Base-by-base conservation (phyloP, 2,888 invertebrate genomes). In the Dicranocentrus wangi region DNA sequence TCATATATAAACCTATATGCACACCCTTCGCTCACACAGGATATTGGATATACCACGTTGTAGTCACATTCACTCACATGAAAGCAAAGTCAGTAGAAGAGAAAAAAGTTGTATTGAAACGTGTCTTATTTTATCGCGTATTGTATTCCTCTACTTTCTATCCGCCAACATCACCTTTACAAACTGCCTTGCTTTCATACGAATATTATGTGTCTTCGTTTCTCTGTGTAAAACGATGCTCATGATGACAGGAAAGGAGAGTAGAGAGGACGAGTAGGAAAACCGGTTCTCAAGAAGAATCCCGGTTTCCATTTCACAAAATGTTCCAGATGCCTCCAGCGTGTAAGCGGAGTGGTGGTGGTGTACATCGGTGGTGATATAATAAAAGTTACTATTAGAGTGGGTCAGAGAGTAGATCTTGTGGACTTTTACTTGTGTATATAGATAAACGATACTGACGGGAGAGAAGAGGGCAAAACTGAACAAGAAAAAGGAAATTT, bases 251-350 rank as follows among this genome's bases (percentile, higher is more conserved):
- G 73, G 65, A 73, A 73, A 69, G 60, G n/a, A 72, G 25, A 61
- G 23, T 42, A 75, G 65, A 61, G 60, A 51, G 42, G 43, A n/a
- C n/a, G n/a, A 72, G 79, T 60, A 65, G 71, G 47, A 55, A 72
- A 79, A 79, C 79, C 68, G 72, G 79, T 72, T 79, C 68, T 72
- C 51, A 72, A 42, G 60, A 70, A 70, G 53, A 72, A 72, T 72
- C 66, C 72, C 79, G 72, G 79, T 72, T 79, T 79, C 68, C 53
- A 72, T 79, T 72, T 68, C 58, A 66, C 55, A 65, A 79, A 58
- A 75, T 65, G 60, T 70, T 21, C 66, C 68, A 61, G 68, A 66
- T 68, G 79, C 79, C 72, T 72, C 60, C 47, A 79, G 72, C 72
- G 66, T 72, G 72, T 71, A 55, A 69, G 47, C 53, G 28, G 7